Conservation (phyloP, 2,113 vertebrate species). For the Rhizomys pruinosus region DNA sequence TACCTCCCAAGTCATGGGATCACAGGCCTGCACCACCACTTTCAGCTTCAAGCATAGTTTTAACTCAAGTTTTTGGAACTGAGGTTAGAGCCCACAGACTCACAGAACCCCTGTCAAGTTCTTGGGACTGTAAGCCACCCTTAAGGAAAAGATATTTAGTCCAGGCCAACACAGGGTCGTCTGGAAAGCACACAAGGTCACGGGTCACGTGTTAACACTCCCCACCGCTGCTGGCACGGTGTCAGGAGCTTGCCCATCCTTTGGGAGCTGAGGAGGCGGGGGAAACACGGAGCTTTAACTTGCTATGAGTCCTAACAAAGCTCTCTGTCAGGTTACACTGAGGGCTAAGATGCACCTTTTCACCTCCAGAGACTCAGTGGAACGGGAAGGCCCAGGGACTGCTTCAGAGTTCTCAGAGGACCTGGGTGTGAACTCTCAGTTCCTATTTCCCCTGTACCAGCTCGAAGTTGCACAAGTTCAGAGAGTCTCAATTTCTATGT, state of each 20-base stretch:
- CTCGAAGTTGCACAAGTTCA: slow-evolving; percentile 19
- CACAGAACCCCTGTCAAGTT: background rate
- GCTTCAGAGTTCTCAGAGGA: fast-evolving
- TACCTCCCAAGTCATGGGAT: background rate
- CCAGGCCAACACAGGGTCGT: background rate
- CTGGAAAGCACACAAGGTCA: background rate
- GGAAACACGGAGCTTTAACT: background rate
- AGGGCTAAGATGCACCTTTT: fast-evolving
- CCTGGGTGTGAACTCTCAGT: background rate
- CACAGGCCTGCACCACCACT: background rate
- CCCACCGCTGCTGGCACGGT: fast-evolving
- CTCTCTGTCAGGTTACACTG: background rate
- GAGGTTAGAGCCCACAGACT: background rate
- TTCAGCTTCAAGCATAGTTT: background rate
- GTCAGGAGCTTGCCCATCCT: background rate
- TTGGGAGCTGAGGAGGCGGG: background rate
- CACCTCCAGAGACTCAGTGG: fast-evolving
- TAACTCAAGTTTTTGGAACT: background rate
- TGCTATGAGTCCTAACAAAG: fast-evolving
- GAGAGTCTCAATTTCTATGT: background rate
- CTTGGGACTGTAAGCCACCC: background rate
- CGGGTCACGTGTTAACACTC: fast-evolving
- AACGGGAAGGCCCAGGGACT: background rate
- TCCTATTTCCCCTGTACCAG: background rate
- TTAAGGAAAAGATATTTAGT: background rate